Evolutionary conservation across 2,888 invertebrate species (phyloP).

Genomic region (Augiades crinisus): DNA sequence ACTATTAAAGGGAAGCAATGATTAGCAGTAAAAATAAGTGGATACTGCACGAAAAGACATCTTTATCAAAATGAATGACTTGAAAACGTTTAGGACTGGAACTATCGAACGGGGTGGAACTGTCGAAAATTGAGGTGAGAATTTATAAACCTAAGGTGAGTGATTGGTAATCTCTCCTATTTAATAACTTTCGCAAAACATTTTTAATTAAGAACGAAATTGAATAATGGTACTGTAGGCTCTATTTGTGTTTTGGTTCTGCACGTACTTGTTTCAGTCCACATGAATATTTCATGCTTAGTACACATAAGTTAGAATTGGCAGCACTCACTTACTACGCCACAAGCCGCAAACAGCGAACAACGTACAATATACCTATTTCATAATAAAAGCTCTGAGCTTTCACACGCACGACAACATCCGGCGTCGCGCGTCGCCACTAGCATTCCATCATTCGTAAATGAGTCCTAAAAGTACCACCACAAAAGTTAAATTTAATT

Average conservation of each 20-base stretch:
- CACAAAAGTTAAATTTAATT: conserved; percentile 39
- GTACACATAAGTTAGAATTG: conserved; percentile 7
- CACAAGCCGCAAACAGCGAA: conserved; percentile 31
- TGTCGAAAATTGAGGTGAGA: too few species aligned
- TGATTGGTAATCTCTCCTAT: too few species aligned
- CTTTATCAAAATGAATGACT: too few species aligned
- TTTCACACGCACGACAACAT: conserved; percentile 52
- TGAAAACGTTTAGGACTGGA: too few species aligned
- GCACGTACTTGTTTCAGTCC: background rate
- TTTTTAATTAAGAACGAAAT: too few species aligned
- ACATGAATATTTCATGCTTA: background rate
- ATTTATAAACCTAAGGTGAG: too few species aligned
- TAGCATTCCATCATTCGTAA: conserved; percentile 27
- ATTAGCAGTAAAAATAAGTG: too few species aligned
- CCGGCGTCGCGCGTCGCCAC: conserved; percentile 44
- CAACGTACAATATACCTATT: conserved; percentile 37
- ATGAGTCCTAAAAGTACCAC: conserved; percentile 35
- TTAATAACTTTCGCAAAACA: too few species aligned
- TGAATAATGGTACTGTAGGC: too few species aligned
- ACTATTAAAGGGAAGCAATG: background rate
- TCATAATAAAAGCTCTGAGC: conserved; percentile 48
- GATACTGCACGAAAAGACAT: too few species aligned
- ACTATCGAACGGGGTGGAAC: too few species aligned
- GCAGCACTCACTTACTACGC: conserved; percentile 23
- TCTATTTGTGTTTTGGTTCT: too few species aligned